Conservation (phyloP, 2,888 invertebrate species). For the Physocephala rufipes region DNA sequence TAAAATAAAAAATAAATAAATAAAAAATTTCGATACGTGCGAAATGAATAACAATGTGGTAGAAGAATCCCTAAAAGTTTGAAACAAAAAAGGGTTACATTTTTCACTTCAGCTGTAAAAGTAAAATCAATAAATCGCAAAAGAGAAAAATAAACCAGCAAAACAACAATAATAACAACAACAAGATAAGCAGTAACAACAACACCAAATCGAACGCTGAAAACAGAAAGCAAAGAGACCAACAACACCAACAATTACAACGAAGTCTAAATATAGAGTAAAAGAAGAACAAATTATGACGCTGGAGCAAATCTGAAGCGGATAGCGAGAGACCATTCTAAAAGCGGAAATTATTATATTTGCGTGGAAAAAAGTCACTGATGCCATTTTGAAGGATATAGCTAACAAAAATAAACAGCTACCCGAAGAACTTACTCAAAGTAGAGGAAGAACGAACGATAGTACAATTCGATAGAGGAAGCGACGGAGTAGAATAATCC, state of each 20-base stretch:
- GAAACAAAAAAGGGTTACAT: neutral
- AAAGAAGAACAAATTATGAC: constrained; percentile 15
- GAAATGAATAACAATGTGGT: neutral
- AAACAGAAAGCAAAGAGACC: constrained; percentile 40
- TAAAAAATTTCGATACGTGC: neutral
- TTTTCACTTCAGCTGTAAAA: constrained; percentile 23
- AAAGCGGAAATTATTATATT: constrained; percentile 18
- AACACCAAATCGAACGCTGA: constrained; percentile 43
- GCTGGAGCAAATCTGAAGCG: too few relatives aligned
- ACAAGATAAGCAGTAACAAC: too few relatives aligned
- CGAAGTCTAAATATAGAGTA: constrained; percentile 40
- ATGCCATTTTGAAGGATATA: constrained; percentile 25
- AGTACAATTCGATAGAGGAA: constrained; percentile 20
- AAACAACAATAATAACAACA: constrained; percentile 13
- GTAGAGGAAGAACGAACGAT: constrained; percentile 6
- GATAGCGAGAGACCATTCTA: too few relatives aligned
- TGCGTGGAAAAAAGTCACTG: constrained; percentile 7
- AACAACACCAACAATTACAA: constrained; percentile 41
- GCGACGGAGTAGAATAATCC: neutral
- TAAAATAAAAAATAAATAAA: neutral
- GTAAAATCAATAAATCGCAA: constrained; percentile 48
- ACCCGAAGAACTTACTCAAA: constrained; percentile 22
- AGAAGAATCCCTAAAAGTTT: neutral
- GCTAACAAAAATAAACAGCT: constrained; percentile 34
- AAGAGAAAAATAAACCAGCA: constrained; percentile 27